phyloP scores from a whole-genome alignment of 2,888 invertebrate genomes.

The Omphaloscelis lunosa region DNA sequence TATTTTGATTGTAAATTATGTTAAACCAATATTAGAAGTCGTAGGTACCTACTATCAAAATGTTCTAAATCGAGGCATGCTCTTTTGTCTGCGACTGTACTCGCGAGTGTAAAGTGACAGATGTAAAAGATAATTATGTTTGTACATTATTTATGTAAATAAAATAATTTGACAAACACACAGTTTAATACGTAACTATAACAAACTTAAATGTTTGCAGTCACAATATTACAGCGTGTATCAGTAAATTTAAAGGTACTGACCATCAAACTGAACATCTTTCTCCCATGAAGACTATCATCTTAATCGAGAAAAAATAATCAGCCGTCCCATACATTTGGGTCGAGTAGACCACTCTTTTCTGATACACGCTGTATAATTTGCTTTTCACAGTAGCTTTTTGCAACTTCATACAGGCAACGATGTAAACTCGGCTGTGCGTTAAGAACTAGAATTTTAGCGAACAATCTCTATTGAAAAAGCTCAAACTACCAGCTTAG shows the following conservation, averaged over 20 bases:
- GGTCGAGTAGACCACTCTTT: too few relatives aligned
- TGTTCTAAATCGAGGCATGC: not conserved
- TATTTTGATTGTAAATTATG: too few relatives aligned
- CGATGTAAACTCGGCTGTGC: not conserved
- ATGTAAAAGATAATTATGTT: slow-evolving; percentile 40
- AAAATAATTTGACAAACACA: slow-evolving; percentile 6
- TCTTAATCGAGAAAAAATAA: too few relatives aligned
- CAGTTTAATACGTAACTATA: not conserved
- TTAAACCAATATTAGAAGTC: not conserved
- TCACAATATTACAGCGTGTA: not conserved
- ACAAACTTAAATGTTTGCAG: not conserved
- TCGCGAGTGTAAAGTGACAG: slow-evolving; percentile 12
- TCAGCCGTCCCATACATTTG: too few relatives aligned
- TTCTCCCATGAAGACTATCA: too few relatives aligned
- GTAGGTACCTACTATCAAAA: not conserved
- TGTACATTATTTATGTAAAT: slow-evolving; percentile 27
- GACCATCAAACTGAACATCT: too few relatives aligned
- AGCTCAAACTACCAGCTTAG: too few relatives aligned
- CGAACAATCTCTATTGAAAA: not conserved
- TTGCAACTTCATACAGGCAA: not conserved
- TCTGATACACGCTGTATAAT: not conserved
- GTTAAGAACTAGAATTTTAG: not conserved
- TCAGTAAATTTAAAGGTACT: too few relatives aligned
- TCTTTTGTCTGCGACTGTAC: slow-evolving; percentile 5
- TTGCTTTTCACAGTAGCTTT: not conserved